Evolutionary conservation across 2,113 vertebrate species (phyloP).

Genomic region (Chloroceryle aenea): DNA sequence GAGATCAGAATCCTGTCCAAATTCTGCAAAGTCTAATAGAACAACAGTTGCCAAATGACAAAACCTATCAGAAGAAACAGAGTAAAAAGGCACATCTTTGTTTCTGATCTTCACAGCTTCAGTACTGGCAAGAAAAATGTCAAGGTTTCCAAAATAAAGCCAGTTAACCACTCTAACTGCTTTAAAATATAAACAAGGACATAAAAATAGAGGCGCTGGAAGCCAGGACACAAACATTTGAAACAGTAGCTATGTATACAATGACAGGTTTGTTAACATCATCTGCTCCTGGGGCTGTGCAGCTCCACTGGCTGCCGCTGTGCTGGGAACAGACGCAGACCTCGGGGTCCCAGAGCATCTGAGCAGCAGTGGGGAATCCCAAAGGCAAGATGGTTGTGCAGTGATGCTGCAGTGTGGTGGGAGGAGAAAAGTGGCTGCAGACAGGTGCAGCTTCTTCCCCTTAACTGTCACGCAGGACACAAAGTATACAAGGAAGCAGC

Average conservation of each 20-base stretch:
- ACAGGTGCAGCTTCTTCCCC: not conserved
- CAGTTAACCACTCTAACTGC: constrained; percentile 26
- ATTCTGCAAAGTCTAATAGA: constrained; percentile 35
- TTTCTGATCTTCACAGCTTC: constrained; percentile 34
- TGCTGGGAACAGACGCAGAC: not conserved
- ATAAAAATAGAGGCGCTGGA: not conserved
- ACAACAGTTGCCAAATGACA: constrained; percentile 59
- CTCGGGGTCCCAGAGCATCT: not conserved
- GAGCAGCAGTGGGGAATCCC: not conserved
- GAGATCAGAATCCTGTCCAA: constrained; percentile 51
- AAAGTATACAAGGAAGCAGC: not conserved
- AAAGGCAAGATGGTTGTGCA: not conserved
- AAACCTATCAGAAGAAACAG: constrained; percentile 46
- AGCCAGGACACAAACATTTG: not conserved
- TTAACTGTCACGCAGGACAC: not conserved
- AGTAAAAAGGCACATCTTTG: constrained; percentile 35
- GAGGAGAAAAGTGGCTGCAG: not conserved
- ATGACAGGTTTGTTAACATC: not conserved
- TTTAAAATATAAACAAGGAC: constrained; percentile 46
- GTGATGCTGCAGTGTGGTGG: not conserved
- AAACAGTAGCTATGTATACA: constrained; percentile 24
- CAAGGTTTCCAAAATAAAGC: constrained; percentile 39
- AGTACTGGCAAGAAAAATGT: not conserved
- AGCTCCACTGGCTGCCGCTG: not conserved
- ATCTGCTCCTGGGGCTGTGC: not conserved